phyloP scores from a whole-genome alignment of 1,140 invertebrate genomes.

The Pseudomyrmex dendroicus region DNA sequence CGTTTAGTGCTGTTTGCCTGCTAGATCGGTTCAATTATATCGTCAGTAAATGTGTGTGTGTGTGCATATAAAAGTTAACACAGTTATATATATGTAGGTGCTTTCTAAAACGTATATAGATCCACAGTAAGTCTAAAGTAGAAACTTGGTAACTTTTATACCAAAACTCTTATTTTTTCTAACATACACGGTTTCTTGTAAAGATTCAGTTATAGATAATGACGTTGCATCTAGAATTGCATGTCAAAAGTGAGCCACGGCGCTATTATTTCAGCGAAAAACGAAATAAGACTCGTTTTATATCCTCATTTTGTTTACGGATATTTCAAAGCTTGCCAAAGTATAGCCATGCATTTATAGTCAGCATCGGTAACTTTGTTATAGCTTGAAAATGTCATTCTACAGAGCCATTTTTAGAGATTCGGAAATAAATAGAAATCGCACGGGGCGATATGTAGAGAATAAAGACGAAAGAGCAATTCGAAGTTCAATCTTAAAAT shows the following conservation, averaged over 20 bases:
- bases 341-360: background rate
- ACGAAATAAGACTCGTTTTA: background rate
- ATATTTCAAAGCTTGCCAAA: background rate
- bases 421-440: no score
- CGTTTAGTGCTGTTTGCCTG: conserved; percentile 77
- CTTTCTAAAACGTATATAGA: conserved; percentile 37
- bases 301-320: conserved; percentile 1
- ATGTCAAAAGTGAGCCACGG: conserved; percentile 35
- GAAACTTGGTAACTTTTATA: conserved; percentile 47
- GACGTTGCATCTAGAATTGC: conserved; percentile 54
- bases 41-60: background rate
- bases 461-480: no score
- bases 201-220: conserved; percentile 51
- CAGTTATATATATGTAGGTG: background rate
- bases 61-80: background rate
- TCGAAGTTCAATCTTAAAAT: no score
- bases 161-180: no score
- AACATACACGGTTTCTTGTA: conserved; percentile 29
- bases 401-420: no score
- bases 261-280: background rate
- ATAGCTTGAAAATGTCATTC: no score
- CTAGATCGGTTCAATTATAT: conserved; percentile 72
- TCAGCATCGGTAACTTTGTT: no score
- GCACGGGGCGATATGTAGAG: no score
- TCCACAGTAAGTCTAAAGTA: background rate